These are phyloP conservation scores for Furcula furcula DNA, from an alignment of 2,888 invertebrate genomes.

Conservation along the genomic window DNA sequence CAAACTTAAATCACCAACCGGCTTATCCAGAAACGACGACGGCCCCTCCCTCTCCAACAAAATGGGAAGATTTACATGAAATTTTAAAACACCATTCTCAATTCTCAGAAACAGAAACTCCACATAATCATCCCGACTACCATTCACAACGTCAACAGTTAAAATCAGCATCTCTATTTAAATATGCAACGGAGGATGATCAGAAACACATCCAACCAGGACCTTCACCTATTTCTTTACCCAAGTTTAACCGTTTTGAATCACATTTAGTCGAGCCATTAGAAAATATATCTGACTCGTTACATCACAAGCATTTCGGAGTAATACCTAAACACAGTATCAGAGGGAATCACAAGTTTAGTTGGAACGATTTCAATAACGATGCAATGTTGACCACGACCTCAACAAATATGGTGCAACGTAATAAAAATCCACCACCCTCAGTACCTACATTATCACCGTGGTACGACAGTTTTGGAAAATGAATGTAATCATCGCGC, in stretches of 20 bases:
- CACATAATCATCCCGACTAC: neutral
- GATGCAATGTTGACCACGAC: slow-evolving; percentile 3
- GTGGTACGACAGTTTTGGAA: slow-evolving; percentile 50
- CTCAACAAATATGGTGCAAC: slow-evolving; percentile 5
- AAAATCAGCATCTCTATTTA: neutral
- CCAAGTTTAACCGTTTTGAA: neutral
- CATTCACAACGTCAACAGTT: neutral
- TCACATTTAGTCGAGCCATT: neutral
- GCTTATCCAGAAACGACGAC: slow-evolving; percentile 19
- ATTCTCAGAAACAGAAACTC: neutral
- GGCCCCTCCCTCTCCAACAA: slow-evolving; percentile 22
- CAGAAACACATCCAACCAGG: neutral
- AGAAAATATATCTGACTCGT: neutral
- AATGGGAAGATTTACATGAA: slow-evolving; percentile 29
- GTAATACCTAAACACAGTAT: slow-evolving; percentile 4
- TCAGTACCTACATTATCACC: slow-evolving; percentile 48
- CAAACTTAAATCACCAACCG: slow-evolving; percentile 5
- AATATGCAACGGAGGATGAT: neutral
- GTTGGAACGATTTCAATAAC: slow-evolving; percentile 25
- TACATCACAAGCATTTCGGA: neutral
- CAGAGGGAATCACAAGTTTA: slow-evolving; percentile 44
- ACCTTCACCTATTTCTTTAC: neutral
- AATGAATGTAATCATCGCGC: slow-evolving; percentile 32
- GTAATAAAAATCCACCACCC: slow-evolving; percentile 24
- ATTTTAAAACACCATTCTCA: slow-evolving; percentile 9